A percentile compares a stretch with the other conserved stretches of the same genome.
Evolutionary conservation across 2,888 invertebrate genomes (phyloP).

Genomic region (Gandaritis pyraliata): DNA sequence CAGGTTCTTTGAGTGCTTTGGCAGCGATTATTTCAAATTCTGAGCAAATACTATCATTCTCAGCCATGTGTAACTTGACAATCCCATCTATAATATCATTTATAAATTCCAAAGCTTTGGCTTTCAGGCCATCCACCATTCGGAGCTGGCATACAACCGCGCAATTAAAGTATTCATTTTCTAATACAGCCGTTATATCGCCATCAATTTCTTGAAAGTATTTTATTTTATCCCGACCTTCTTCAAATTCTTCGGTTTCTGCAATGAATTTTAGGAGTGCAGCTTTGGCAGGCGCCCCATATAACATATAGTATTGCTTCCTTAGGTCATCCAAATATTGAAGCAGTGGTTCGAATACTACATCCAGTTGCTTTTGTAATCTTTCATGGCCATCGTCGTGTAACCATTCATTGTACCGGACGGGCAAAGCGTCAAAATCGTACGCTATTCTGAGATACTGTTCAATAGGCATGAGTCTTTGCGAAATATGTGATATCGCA

Average conservation of each 20-base stretch:
- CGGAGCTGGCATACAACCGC: conserved; percentile 86
- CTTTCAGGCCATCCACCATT: conserved; percentile 86
- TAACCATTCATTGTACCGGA: conserved; percentile 85
- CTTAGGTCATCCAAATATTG: conserved; percentile 82
- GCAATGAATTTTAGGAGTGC: conserved; percentile 77
- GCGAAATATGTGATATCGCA: conserved; percentile 82
- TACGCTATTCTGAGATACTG: conserved; percentile 72
- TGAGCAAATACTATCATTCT: conserved; percentile 87
- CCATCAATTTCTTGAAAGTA: conserved; percentile 85
- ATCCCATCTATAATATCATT: conserved; percentile 86
- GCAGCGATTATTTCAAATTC: conserved; percentile 89
- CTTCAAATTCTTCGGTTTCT: conserved; percentile 82
- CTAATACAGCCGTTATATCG: conserved; percentile 85
- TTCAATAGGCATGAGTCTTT: conserved; percentile 85
- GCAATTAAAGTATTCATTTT: conserved; percentile 88
- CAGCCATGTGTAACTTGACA: conserved; percentile 85
- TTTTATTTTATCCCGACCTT: conserved; percentile 85
- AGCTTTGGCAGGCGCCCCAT: conserved; percentile 75
- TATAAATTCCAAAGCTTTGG: conserved; percentile 83
- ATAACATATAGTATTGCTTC: conserved; percentile 83
- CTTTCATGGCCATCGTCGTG: conserved; percentile 77
- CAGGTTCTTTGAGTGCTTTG: conserved; percentile 89
- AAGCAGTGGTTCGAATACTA: conserved; percentile 83
- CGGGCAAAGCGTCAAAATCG: conserved; percentile 79
- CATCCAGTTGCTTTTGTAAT: conserved; percentile 79